Evolutionary conservation across 2,113 vertebrate genomes (phyloP).

Genomic region (Chionis minor): DNA sequence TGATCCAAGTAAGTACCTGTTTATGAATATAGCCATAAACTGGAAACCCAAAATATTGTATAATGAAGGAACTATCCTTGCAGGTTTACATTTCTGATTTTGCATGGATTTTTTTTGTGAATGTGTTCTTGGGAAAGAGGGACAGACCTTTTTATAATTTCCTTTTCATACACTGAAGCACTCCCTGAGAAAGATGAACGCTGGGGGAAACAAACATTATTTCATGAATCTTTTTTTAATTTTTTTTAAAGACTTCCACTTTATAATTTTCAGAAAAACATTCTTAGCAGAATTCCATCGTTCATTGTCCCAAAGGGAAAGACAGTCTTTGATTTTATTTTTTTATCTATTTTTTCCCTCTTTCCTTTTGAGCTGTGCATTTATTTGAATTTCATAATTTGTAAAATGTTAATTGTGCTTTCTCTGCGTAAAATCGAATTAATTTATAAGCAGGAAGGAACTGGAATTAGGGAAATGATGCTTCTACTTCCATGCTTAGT

Average conservation of each 20-base stretch:
- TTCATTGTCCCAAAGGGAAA: neutral
- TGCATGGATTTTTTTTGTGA: neutral
- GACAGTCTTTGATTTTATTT: neutral
- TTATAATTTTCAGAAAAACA: neutral
- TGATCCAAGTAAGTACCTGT: slow-evolving; percentile 90
- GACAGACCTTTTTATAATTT: neutral
- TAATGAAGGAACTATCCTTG: neutral
- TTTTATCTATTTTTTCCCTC: neutral
- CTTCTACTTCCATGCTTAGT: neutral
- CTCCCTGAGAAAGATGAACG: neutral
- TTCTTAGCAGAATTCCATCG: neutral
- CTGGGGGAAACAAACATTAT: neutral
- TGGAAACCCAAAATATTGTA: neutral
- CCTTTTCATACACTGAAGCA: neutral
- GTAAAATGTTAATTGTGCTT: neutral
- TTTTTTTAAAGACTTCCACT: neutral
- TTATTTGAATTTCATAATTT: neutral
- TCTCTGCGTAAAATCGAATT: neutral
- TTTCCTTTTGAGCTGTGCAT: neutral
- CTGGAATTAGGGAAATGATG: neutral
- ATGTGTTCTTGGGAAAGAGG: neutral
- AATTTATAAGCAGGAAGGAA: neutral
- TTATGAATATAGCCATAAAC: neutral
- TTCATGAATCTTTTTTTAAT: neutral
- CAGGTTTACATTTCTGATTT: neutral